Percentiles rank a stretch among this genome's conserved stretches.
These are phyloP conservation scores for Phaonia tiefii DNA, from an alignment of 2,888 invertebrate species.

Conservation along the genomic window DNA sequence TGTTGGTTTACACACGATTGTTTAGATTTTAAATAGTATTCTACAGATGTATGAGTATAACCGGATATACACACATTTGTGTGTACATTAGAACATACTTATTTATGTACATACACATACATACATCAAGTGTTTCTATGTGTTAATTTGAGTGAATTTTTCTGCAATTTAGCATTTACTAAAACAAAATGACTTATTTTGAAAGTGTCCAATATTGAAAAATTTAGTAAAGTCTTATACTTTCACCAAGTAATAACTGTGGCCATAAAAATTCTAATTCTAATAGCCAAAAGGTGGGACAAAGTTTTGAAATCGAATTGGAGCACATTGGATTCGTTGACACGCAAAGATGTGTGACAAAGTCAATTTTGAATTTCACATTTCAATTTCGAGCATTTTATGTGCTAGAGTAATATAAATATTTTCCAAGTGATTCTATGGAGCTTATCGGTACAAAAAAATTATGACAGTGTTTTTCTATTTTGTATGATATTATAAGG, in stretches of 20 bases:
- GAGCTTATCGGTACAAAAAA: not conserved
- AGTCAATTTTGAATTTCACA: not conserved
- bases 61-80: too few relatives aligned
- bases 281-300: constrained; percentile 48
- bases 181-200: constrained; percentile 49
- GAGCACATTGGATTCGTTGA: too few relatives aligned
- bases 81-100: too few relatives aligned
- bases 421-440: not conserved
- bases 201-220: constrained; percentile 42
- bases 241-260: constrained; percentile 74
- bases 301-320: too few relatives aligned
- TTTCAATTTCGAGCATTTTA: not conserved
- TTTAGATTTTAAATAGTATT: too few relatives aligned
- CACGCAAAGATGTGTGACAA: too few relatives aligned
- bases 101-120: constrained; percentile 1
- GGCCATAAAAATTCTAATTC: constrained; percentile 23
- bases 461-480: constrained; percentile 8
- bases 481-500: constrained; percentile 28
- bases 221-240: constrained; percentile 76
- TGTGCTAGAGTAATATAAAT: constrained; percentile 33
- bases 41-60: not conserved
- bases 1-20: too few relatives aligned
- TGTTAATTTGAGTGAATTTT: constrained; percentile 48
- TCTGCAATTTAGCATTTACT: constrained; percentile 24
- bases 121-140: not conserved